phyloP scores from a whole-genome alignment of 2,113 vertebrate genomes.

The Pelmatolapia mariae region DNA sequence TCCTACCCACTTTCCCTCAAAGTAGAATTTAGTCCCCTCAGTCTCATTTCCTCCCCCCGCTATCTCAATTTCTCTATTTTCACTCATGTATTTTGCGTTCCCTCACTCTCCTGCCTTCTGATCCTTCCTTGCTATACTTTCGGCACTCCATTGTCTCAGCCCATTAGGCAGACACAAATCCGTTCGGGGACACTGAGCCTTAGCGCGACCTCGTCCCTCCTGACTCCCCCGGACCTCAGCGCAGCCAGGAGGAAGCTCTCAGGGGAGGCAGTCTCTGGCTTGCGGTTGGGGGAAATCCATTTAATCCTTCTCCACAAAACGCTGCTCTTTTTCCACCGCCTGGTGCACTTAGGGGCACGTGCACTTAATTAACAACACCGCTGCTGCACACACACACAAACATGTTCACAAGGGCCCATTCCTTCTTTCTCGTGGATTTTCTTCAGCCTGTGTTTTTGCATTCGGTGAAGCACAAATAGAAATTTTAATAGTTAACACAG shows the following conservation, averaged over 20 bases:
- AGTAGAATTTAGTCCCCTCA: background rate
- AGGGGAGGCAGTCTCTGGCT: conserved; percentile 30
- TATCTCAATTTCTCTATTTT: conserved; percentile 17
- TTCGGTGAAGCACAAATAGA: background rate
- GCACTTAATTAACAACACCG: conserved; percentile 32
- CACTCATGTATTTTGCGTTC: background rate
- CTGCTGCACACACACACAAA: background rate
- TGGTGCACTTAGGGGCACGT: conserved; percentile 20
- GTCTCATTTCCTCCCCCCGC: conserved; percentile 1
- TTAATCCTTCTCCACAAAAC: conserved; percentile 52
- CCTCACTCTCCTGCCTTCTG: background rate
- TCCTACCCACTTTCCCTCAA: background rate
- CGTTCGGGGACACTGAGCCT: conserved; percentile 52
- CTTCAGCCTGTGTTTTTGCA: background rate
- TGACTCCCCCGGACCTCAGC: conserved; percentile 26
- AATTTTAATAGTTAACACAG: background rate
- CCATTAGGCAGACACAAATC: conserved; percentile 69
- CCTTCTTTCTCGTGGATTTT: background rate
- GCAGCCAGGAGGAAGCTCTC: conserved; percentile 41
- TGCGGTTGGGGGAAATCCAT: conserved; percentile 45
- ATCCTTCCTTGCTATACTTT: conserved; percentile 50
- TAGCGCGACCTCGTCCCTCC: background rate
- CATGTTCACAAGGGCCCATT: background rate
- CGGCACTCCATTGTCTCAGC: conserved; percentile 56
- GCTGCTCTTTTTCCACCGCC: background rate